Evolutionary conservation across 2,797 vertebrate species (phyloP).

Genomic region (Acanthornis magna): DNA sequence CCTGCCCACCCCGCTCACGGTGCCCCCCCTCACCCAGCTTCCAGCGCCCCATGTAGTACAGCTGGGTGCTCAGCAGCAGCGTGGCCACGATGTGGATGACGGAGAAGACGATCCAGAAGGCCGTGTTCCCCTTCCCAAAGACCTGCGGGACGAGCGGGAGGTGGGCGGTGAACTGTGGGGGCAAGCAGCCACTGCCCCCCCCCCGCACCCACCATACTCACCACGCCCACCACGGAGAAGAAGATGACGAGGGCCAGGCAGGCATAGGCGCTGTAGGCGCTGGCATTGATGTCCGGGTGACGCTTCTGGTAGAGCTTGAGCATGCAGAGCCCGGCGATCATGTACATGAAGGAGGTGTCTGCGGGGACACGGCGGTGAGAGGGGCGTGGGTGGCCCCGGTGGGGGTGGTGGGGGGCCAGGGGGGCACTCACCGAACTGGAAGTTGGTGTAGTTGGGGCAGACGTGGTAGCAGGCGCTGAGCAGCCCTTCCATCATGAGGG

Average conservation of each 20-base stretch:
- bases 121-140: conserved; percentile 90
- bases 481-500: conserved; percentile 98
- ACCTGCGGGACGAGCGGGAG: conserved; percentile 71
- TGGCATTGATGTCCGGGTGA: conserved; percentile 96
- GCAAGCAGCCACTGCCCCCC: accelerated
- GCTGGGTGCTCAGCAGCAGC: conserved; percentile 92
- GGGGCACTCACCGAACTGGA: conserved; percentile 89
- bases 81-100: conserved; percentile 93
- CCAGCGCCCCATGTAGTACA: conserved; percentile 98
- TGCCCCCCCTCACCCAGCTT: conserved; percentile 78
- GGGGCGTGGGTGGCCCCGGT: accelerated
- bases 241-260: conserved; percentile 94
- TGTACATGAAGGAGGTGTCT: conserved; percentile 99
- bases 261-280: conserved; percentile 94
- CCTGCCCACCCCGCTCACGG: accelerated
- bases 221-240: conserved; percentile 96
- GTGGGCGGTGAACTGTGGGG: background rate
- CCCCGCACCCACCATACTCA: conserved; percentile 29
- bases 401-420: accelerated
- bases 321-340: conserved; percentile 98
- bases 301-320: conserved; percentile 97
- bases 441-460: conserved; percentile 98
- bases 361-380: background rate
- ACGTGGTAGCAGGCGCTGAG: conserved; percentile 98
- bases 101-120: conserved; percentile 93